These are phyloP conservation scores for Limenitis camilla DNA, from an alignment of 2,888 invertebrate species.

Conservation along the genomic window DNA sequence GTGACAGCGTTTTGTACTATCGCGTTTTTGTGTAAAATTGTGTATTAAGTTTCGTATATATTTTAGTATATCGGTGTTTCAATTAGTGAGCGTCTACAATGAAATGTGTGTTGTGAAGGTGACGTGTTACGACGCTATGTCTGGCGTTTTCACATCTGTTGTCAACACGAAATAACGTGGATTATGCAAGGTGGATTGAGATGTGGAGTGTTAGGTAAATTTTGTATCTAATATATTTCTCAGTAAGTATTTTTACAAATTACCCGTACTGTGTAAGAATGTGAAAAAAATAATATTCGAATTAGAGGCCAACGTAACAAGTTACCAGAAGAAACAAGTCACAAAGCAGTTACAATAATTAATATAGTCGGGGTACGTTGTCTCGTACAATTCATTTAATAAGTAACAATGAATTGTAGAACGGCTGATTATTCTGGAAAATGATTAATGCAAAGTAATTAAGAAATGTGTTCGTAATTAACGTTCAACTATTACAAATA, in stretches of 20 bases:
- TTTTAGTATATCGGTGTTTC: conserved; percentile 40
- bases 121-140: conserved; percentile 46
- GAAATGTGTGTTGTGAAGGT: conserved; percentile 38
- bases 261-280: neutral
- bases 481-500: neutral
- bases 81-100: conserved; percentile 45
- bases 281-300: neutral
- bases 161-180: conserved; percentile 68
- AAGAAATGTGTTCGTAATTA: neutral
- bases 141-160: conserved; percentile 59
- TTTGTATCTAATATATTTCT: conserved; percentile 29
- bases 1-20: conserved; percentile 63
- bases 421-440: neutral
- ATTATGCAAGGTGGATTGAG: conserved; percentile 70
- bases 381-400: conserved; percentile 2
- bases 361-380: neutral
- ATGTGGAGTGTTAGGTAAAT: conserved; percentile 70
- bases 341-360: neutral
- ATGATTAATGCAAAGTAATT: neutral
- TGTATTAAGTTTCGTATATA: conserved; percentile 54
- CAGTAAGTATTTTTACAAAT: conserved; percentile 22
- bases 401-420: neutral
- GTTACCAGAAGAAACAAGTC: neutral
- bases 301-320: neutral
- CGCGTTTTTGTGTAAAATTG: conserved; percentile 61